Evolutionary conservation across 2,888 invertebrate species (phyloP).

Genomic region (Drosophila niveifrons): DNA sequence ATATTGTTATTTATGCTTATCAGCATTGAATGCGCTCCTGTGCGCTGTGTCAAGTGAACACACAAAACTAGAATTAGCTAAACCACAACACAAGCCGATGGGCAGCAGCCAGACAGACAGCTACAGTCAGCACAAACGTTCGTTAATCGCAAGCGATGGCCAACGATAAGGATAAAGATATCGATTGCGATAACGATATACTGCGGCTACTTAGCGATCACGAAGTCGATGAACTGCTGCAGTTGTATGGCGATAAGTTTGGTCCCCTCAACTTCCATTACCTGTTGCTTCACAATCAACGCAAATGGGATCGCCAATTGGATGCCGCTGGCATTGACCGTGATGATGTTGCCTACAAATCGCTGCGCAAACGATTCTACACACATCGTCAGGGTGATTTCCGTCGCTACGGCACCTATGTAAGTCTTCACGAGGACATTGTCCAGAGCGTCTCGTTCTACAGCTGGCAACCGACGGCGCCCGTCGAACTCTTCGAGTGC

Average conservation of each 20-base stretch:
- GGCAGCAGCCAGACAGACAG: slow-evolving; percentile 33
- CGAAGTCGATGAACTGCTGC: slow-evolving; percentile 74
- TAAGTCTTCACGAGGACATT: slow-evolving; percentile 78
- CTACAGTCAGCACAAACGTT: slow-evolving; percentile 6
- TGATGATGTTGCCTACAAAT: slow-evolving; percentile 38
- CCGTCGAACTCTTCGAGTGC: slow-evolving; percentile 73
- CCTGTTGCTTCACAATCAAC: slow-evolving; percentile 79
- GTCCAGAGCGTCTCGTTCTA: slow-evolving; percentile 81
- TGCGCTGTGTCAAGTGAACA: not conserved
- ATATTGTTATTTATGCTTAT: not conserved
- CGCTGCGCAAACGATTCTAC: slow-evolving; percentile 77
- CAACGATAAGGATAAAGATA: slow-evolving; percentile 68
- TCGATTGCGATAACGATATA: slow-evolving; percentile 71
- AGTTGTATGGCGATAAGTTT: slow-evolving; percentile 70
- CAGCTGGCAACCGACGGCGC: slow-evolving; percentile 69
- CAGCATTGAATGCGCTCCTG: slow-evolving; percentile 43
- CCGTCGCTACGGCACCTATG: slow-evolving; percentile 76
- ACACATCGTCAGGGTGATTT: slow-evolving; percentile 74
- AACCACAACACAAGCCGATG: not conserved
- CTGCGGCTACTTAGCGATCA: slow-evolving; percentile 69
- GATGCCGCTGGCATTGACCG: slow-evolving; percentile 28
- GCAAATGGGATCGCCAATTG: slow-evolving; percentile 79
- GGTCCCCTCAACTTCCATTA: slow-evolving; percentile 76
- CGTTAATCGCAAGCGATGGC: slow-evolving; percentile 35
- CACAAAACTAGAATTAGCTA: not conserved